Base-by-base conservation (phyloP, 2,888 invertebrate genomes). In the Ormyrus nitidulus region DNA sequence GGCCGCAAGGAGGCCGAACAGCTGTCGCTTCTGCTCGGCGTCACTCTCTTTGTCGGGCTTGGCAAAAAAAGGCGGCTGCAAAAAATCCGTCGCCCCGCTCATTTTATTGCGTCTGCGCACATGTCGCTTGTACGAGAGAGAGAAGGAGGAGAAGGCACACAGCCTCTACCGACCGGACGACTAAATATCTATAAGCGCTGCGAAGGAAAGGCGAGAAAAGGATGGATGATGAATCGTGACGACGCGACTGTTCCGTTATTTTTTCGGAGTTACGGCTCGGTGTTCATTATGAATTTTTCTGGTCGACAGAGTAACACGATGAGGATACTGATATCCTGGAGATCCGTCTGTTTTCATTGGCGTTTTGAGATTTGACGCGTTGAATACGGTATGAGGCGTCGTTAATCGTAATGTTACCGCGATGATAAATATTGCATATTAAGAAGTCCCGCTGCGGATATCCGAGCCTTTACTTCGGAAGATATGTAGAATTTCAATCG, bases 21-120 rank as follows among this genome's bases (percentile, higher is more conserved):
- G 78, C 65, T 78, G 78, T 72, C 72, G 72, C 51, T 78, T 72
- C 48, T 48, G 66, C 49, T 53, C 54, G 13, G 48, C 72, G 72
- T 78, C 72, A 78, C 58, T 48, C 44, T 10, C 56, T 6, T 9
- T 46, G 58, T 48, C 44, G 56, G 34, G 51, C 56, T 34, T 34
- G 34, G 34, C n/a, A 49, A 66, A 56, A 56, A 66, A 74, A 62
- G 54, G 34, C 64, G 13, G 34, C 48, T 11, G n/a, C 6, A 51
- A 51, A 19, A 61, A 34, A 51, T 34, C 34, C 11, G 46, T 13
- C 11, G 7, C 51, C 5, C 34, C 19, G 59, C 70, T 71, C 59
- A 46, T 59, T 59, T 71, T 65, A 56, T 75, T 59, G 49, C 44
- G 56, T 68, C 59, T 10, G 75, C 48, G 65, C 77, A 77, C 56